phyloP scores from a whole-genome alignment of 2,888 invertebrate species.

The Pseudococcus viburni region DNA sequence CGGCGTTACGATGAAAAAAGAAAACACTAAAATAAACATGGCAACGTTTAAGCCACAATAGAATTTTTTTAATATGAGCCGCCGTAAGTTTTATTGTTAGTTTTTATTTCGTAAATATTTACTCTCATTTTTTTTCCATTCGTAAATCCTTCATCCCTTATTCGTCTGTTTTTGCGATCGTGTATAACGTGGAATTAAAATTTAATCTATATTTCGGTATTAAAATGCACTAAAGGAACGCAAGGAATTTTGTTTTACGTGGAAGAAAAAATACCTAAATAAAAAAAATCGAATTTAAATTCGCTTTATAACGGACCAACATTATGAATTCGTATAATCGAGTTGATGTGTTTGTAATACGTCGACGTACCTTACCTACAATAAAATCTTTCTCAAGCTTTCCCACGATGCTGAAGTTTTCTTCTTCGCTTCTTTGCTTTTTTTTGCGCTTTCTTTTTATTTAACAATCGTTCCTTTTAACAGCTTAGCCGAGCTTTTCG shows the following conservation, averaged over 20 bases:
- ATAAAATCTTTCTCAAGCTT: conserved; percentile 19
- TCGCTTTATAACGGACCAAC: background rate
- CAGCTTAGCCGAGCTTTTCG: conserved; percentile 40
- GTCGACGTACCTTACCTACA: background rate
- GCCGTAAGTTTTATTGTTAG: background rate
- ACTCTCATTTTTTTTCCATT: background rate
- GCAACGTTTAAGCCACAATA: conserved; percentile 32
- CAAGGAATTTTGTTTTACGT: background rate
- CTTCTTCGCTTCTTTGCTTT: background rate
- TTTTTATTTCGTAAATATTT: conserved; percentile 24
- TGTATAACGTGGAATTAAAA: background rate
- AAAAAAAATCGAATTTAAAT: conserved; percentile 18
- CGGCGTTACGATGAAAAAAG: background rate
- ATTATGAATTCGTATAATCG: conserved; percentile 46
- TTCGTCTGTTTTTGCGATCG: background rate
- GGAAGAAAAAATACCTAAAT: background rate
- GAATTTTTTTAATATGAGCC: conserved; percentile 8
- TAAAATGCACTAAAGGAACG: conserved; percentile 10
- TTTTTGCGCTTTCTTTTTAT: conserved; percentile 9
- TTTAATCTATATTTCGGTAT: conserved; percentile 13
- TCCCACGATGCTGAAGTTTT: conserved; percentile 18
- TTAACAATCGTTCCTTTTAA: conserved; percentile 41
- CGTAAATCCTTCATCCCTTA: background rate
- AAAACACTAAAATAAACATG: conserved; percentile 4
- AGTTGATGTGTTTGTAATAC: conserved; percentile 35